Percentiles rank a stretch among this genome's conserved stretches.
Evolutionary conservation across 2,113 vertebrate species (phyloP).

Genomic region (Rallus limicola): DNA sequence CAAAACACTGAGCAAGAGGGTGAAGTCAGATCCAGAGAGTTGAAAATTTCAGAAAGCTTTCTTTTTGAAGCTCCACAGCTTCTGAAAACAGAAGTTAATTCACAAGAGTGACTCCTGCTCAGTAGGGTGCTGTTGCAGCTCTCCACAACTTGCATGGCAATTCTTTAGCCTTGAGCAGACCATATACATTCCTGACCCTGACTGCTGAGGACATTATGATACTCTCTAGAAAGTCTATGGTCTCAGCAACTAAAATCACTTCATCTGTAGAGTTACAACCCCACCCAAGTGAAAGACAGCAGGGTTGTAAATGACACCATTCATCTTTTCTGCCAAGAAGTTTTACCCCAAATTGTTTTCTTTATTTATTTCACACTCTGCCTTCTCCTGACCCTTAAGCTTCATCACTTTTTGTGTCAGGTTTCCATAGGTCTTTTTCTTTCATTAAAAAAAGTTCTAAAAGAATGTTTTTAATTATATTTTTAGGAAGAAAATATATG

Average conservation of each 20-base stretch:
- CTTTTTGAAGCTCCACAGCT: neutral
- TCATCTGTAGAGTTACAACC: neutral
- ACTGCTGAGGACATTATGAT: neutral
- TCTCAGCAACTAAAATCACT: neutral
- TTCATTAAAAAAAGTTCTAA: neutral
- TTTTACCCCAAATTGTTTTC: neutral
- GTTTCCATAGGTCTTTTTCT: neutral
- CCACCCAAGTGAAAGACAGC: neutral
- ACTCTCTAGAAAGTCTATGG: neutral
- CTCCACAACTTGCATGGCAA: neutral
- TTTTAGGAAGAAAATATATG: conserved; percentile 33
- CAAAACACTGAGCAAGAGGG: neutral
- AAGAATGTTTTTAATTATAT: conserved; percentile 56
- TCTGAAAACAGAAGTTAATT: neutral
- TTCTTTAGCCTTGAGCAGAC: neutral
- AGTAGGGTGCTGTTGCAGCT: neutral
- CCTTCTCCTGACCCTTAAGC: neutral
- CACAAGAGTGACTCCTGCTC: neutral
- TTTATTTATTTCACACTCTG: conserved; percentile 7
- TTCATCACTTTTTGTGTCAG: neutral
- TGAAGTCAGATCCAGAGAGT: neutral
- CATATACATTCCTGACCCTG: neutral
- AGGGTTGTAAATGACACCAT: neutral
- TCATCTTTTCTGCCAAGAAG: neutral
- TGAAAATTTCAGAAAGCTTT: neutral